Evolutionary conservation across 1,140 invertebrate species (phyloP), one percentile per base, ranked within the genome.

Genomic region (Diplogasteroides magnus): DNA sequence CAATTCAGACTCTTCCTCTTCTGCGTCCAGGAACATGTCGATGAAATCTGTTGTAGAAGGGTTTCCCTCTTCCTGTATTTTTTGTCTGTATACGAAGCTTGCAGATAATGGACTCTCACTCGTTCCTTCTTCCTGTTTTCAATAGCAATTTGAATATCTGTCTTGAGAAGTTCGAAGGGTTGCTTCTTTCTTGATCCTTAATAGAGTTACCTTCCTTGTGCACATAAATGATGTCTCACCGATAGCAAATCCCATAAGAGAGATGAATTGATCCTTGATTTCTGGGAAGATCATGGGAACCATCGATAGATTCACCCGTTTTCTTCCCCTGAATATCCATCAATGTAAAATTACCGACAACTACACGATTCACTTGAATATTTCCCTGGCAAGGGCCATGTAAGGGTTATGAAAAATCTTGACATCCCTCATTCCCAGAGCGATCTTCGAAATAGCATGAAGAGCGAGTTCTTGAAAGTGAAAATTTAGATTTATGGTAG

Each of bases 11-110:
- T 48, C 6, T 48, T 79, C 69, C 28, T 37, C 28, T 65, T 75
- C 66, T 0, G 78, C 68, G 55, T 77, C 68, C 60, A 78, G 60
- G 63, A 78, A 78, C 2, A 78, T 32, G 59, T 78, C 77, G 60
- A 78, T 78, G 62, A 81, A 78, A 60, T 78, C 78, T 14, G n/a
- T 11, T 3, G 69, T 11, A 19, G 37, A 48, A 48, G 37, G 37
- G 19, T 6, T 11, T 48, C 37, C 37, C 37, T 6, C 6, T 11
- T 48, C 37, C 37, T 48, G 37, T n/a, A n/a, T n/a, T 6, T 11
- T 11, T 48, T 48, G 19, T 48, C 37, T 48, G 37, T 48, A 6
- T 48, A 11, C 19, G 37, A 48, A 48, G 6, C 19, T 19, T 48
- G 37, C 6, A 48, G 37, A 48, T 48, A 11, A 48, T n/a, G n/a